phyloP scores from a whole-genome alignment of 2,888 invertebrate genomes.

The Mesorhabditis sp. region DNA sequence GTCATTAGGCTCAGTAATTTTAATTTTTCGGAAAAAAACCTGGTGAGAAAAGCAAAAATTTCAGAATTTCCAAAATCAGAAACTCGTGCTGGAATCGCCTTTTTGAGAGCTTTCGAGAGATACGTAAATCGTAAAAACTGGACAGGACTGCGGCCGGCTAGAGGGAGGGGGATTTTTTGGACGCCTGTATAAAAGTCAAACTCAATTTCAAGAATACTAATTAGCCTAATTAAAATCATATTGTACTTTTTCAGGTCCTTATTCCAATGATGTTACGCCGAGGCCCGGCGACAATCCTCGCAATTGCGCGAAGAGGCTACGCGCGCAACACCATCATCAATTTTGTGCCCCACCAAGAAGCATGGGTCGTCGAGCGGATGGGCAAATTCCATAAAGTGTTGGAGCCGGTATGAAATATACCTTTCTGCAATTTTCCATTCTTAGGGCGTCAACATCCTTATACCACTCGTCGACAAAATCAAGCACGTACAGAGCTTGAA shows the following conservation, averaged over 20 bases:
- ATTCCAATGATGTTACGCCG: neutral
- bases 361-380: constrained; percentile 96
- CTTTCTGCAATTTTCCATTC: constrained; percentile 13
- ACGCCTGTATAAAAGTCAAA: too few relatives aligned
- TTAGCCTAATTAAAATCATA: too few relatives aligned
- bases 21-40: too few relatives aligned
- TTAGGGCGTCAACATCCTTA: constrained; percentile 80
- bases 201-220: too few relatives aligned
- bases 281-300: neutral
- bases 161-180: too few relatives aligned
- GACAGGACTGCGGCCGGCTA: too few relatives aligned
- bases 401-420: constrained; percentile 73
- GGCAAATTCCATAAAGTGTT: constrained; percentile 89
- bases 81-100: too few relatives aligned
- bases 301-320: constrained; percentile 24
- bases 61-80: too few relatives aligned
- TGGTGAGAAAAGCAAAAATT: too few relatives aligned
- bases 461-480: constrained; percentile 85
- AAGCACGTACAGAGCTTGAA: constrained; percentile 97
- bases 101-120: too few relatives aligned
- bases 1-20: too few relatives aligned
- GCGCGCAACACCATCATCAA: constrained; percentile 87
- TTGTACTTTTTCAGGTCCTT: neutral
- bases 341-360: constrained; percentile 99
- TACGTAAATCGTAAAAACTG: too few relatives aligned